These are phyloP conservation scores for Cliona cf. orientalis DNA, from an alignment of 37 sponge, comb jelly and placozoan species.

Conservation along the genomic window DNA sequence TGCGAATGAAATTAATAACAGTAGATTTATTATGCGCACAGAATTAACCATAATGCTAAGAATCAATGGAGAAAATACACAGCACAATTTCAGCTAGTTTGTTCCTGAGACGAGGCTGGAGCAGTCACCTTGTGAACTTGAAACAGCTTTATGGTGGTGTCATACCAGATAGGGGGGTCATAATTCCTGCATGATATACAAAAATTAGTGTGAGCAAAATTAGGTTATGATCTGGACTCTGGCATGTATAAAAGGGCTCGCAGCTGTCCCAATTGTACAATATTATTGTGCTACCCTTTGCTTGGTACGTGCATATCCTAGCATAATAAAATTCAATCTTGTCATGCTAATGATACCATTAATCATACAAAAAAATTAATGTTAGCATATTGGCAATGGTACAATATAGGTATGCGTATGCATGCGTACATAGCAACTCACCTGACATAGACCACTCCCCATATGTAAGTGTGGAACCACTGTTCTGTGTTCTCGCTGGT, in stretches of 20 bases:
- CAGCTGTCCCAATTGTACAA: neutral
- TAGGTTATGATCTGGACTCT: neutral
- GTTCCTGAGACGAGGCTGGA: too few species aligned
- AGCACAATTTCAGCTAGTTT: too few species aligned
- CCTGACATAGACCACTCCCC: constrained; percentile 96
- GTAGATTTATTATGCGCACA: too few species aligned
- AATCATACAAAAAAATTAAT: neutral
- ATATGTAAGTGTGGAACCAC: constrained; percentile 97
- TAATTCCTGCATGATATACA: constrained; percentile 73
- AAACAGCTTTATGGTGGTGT: constrained; percentile 87
- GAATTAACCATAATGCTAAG: too few species aligned
- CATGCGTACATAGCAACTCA: too few species aligned
- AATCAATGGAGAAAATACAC: too few species aligned
- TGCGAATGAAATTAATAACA: too few species aligned
- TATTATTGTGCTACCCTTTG: neutral
- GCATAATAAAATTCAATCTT: neutral
- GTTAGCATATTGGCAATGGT: neutral
- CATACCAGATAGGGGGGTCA: constrained; percentile 93
- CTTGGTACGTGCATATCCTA: neutral
- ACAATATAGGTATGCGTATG: neutral
- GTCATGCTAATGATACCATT: neutral
- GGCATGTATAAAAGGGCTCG: too few species aligned
- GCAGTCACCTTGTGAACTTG: constrained; percentile 84
- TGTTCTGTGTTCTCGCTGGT: constrained; percentile 82
- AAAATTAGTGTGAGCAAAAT: neutral